Evolutionary conservation across 30 jellyfish, hydroid and myxozoan species (phyloP), one percentile per base, ranked within the genome.

Genomic region (Pelagia noctiluca): DNA sequence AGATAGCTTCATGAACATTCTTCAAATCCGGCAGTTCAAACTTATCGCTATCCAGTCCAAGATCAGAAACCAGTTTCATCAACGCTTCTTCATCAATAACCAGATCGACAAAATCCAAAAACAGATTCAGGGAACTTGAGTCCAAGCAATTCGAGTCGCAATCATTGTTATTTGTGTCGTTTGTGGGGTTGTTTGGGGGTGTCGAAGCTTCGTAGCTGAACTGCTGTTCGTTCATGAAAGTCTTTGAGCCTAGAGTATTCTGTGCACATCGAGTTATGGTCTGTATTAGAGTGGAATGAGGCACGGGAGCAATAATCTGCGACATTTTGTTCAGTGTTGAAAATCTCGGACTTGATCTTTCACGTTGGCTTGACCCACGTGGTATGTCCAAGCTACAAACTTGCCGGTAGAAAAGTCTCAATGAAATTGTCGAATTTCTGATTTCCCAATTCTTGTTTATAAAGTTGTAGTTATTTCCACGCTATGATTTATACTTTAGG

Each of bases 281-380:
- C 46, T 82, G 92, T 11, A 82, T 82, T 0, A 82, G 47, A 28
- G 80, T 82, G 3, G 86, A 49, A 75, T 82, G 92, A 7, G 92
- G 92, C 28, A 82, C 92, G 13, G 92, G 92, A 19, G 92, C 92
- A 60, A 82, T 66, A 5, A 82, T 82, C 50, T 82, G 92, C 63
- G 84, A 66, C 85, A 38, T 52, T 52, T 52, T 19, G n/a, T n/a
- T n/a, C n/a, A n/a, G n/a, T n/a, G n/a, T n/a, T n/a, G n/a, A n/a
- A n/a, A n/a, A n/a, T n/a, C n/a, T n/a, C n/a, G n/a, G n/a, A n/a
- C n/a, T n/a, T n/a, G n/a, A n/a, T n/a, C n/a, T n/a, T n/a, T n/a
- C n/a, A n/a, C n/a, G n/a, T n/a, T n/a, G n/a, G n/a, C n/a, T n/a
- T n/a, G n/a, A n/a, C n/a, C n/a, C n/a, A n/a, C n/a, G n/a, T n/a